Evolutionary conservation across 1,140 invertebrate genomes (phyloP).

Genomic region (Stegodyphus mimosarum): DNA sequence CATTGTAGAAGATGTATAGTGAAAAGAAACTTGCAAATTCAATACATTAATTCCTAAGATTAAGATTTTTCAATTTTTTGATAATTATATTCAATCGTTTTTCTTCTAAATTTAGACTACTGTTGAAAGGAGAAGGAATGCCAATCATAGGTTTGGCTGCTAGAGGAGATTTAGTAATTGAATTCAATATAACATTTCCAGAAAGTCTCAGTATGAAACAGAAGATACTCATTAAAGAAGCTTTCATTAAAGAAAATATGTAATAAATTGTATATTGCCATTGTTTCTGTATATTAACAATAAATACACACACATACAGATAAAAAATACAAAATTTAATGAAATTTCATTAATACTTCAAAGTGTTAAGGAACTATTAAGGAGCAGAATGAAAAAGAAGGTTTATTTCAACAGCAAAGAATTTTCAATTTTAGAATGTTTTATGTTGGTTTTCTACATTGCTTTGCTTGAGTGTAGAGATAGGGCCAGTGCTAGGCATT

Average conservation of each 20-base stretch:
- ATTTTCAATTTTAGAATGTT: too few species aligned
- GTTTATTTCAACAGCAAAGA: too few species aligned
- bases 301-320: too few species aligned
- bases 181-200: constrained; percentile 29
- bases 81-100: neutral
- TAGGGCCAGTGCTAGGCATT: too few species aligned
- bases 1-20: neutral
- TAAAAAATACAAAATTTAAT: too few species aligned
- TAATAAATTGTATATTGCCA: neutral
- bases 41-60: neutral
- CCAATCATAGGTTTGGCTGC: constrained; percentile 23
- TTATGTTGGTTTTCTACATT: too few species aligned
- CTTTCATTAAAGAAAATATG: constrained; percentile 9
- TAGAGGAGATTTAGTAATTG: constrained; percentile 31
- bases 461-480: too few species aligned
- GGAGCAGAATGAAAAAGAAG: too few species aligned
- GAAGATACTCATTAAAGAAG: constrained; percentile 21
- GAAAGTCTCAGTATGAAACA: constrained; percentile 14
- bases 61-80: neutral
- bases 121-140: constrained; percentile 42
- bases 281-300: too few species aligned
- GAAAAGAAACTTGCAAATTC: neutral
- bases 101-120: constrained; percentile 13
- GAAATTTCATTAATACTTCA: too few species aligned
- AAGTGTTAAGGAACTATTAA: too few species aligned